Evolutionary conservation across 2,113 vertebrate species (phyloP).

Genomic region (Perca fluviatilis): DNA sequence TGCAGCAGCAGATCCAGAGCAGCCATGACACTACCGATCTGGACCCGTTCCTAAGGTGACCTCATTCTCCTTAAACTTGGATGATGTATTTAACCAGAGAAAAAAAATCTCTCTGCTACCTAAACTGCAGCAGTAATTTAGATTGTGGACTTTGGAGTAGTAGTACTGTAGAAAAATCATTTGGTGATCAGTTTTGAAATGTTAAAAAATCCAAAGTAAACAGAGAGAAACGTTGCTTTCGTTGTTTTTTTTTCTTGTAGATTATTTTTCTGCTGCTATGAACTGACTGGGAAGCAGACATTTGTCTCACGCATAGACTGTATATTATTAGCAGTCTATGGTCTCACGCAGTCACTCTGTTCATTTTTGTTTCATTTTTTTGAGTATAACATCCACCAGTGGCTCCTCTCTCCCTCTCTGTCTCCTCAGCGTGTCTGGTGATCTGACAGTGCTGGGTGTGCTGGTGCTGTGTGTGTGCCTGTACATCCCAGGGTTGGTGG

Average conservation of each 20-base stretch:
- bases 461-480: constrained; percentile 68
- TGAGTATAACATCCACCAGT: background rate
- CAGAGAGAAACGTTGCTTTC: background rate
- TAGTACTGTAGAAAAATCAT: background rate
- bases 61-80: background rate
- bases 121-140: background rate
- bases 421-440: constrained; percentile 68
- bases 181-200: background rate
- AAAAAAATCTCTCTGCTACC: constrained; percentile 1
- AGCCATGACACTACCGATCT: constrained; percentile 63
- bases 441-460: constrained; percentile 74
- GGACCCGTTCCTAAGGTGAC: constrained; percentile 78
- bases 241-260: background rate
- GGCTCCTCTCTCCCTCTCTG: background rate
- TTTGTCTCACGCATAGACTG: background rate
- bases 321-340: no score
- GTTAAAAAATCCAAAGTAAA: background rate
- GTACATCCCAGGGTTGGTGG: constrained; percentile 64
- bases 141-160: background rate
- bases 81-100: background rate
- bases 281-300: background rate
- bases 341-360: no score
- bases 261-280: background rate
- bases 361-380: no score
- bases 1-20: constrained; percentile 70